phyloP scores from a whole-genome alignment of 2,113 vertebrate species.

The Rattus rattus region DNA sequence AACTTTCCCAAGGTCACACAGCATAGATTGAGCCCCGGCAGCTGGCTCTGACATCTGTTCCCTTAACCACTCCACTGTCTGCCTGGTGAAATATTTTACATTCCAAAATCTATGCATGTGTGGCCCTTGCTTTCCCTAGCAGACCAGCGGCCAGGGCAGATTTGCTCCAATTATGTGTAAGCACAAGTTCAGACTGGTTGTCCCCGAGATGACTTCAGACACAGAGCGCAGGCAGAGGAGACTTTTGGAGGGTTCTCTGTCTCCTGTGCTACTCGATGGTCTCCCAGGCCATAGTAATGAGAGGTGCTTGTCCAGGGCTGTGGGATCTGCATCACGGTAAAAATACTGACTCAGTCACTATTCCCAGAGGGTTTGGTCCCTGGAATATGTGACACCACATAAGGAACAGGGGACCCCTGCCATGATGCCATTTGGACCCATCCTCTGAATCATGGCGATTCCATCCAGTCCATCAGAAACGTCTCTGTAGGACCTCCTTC shows the following conservation, averaged over 20 bases:
- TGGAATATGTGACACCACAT: neutral
- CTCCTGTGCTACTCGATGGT: neutral
- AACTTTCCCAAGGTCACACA: conserved; percentile 32
- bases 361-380: neutral
- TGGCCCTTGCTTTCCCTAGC: neutral
- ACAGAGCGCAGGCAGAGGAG: neutral
- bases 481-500: neutral
- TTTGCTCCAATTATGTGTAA: neutral
- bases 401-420: neutral
- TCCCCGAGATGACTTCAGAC: neutral
- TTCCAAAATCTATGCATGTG: neutral
- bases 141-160: neutral
- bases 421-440: neutral
- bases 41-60: neutral
- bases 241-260: neutral
- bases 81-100: neutral
- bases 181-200: neutral
- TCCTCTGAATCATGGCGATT: neutral
- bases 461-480: neutral
- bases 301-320: neutral
- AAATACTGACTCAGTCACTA: neutral
- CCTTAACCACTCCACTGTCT: neutral
- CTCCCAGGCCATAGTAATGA: neutral
- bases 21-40: neutral
- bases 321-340: neutral